Base-by-base conservation (phyloP, 2,888 invertebrate species). In the Andricus quercusramuli region DNA sequence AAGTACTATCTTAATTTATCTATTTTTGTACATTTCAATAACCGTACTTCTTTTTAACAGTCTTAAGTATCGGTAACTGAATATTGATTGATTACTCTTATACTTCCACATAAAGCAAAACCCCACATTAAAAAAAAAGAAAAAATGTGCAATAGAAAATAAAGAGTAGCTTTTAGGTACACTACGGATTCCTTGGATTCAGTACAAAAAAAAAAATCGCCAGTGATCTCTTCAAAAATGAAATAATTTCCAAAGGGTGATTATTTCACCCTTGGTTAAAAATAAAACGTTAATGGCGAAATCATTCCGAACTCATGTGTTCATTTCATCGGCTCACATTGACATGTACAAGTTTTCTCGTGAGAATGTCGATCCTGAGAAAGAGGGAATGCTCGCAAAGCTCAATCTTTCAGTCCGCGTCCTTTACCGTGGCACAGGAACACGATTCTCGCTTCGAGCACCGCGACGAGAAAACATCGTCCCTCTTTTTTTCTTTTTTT, bases 361-460 rank as follows among this genome's bases (percentile, higher is more conserved):
- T n/a, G 56, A 70, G 51, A 74, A 15, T 74, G 74, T 56, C 51
- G 32, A 74, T 74, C 74, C 56, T 56, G 74, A 74, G 74, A 74
- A 74, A 74, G 74, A 74, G 56, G 56, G 56, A 74, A 74, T 74
- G 56, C 74, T 74, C 74, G 56, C 20, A 74, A 74, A 74, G 56
- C 56, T 41, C 41, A 22, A 67, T 67, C 41, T 41, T 67, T 67
- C 41, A 67, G 67, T 67, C 67, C 22, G n/a, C 85, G 89, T 87
- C 87, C 84, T 90, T 85, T 90, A 91, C 89, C 89, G 90, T 90
- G 90, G 88, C 90, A 90, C 91, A 90, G 88, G 87, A 87, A 85
- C 84, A 86, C 83, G 80, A 82, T 86, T 83, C 84, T 83, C 83
- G 80, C 81, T 86, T 85, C 84, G 77, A 80, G 81, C 62, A 79